Evolutionary conservation across 2,888 invertebrate genomes (phyloP).

Genomic region (Nomada hirtipes): DNA sequence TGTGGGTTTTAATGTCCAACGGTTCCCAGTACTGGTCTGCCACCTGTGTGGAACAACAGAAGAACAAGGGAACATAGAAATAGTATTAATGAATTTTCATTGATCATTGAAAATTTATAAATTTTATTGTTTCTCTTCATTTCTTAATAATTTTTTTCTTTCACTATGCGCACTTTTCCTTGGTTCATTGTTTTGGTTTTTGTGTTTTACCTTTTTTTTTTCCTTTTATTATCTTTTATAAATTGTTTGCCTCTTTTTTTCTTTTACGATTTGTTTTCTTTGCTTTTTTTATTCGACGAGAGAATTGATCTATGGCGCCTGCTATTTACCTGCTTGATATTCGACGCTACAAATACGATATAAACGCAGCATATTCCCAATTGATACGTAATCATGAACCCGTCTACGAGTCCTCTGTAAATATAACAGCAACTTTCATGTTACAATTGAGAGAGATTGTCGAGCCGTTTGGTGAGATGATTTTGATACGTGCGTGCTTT

Average conservation of each 20-base stretch:
- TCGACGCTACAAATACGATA: slow-evolving; percentile 91
- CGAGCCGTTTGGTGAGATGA: slow-evolving; percentile 41
- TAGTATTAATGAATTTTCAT: slow-evolving; percentile 5
- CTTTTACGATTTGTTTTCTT: not conserved
- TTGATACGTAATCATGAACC: slow-evolving; percentile 92
- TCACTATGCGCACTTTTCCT: not conserved
- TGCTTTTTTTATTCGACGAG: not conserved
- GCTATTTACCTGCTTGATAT: slow-evolving; percentile 86
- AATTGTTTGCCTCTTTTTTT: not conserved
- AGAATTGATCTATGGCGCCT: slow-evolving; percentile 27
- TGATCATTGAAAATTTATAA: not conserved
- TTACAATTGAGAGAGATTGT: slow-evolving; percentile 36
- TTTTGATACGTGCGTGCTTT: slow-evolving; percentile 33
- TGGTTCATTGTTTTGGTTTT: not conserved
- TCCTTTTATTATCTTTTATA: not conserved
- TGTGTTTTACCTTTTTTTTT: not conserved
- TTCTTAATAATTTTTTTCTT: not conserved
- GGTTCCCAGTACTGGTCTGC: slow-evolving; percentile 83
- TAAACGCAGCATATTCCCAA: slow-evolving; percentile 96
- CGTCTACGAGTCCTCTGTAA: slow-evolving; percentile 87
- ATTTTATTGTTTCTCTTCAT: not conserved
- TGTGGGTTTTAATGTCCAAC: slow-evolving; percentile 87
- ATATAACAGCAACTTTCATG: slow-evolving; percentile 67
- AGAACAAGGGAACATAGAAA: not conserved
- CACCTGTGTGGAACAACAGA: slow-evolving; percentile 82